Percentiles rank a stretch among this genome's conserved stretches.
Evolutionary conservation across 2,888 invertebrate species (phyloP).

Genomic region (Sinopyrophorus schimmeli): DNA sequence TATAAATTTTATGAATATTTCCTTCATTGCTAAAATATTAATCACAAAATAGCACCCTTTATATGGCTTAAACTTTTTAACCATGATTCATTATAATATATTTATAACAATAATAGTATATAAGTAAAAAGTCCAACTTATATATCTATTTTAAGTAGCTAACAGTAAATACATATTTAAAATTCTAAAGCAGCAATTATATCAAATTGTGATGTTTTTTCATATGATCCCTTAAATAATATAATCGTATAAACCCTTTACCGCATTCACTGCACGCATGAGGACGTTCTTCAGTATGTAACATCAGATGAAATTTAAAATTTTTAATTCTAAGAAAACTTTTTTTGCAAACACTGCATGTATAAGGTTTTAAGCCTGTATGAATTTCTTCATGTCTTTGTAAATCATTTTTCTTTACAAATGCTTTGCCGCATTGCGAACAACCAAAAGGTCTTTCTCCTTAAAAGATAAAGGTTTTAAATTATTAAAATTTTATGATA

Average conservation of each 20-base stretch:
- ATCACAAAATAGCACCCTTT: too few species aligned
- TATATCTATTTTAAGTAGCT: too few species aligned
- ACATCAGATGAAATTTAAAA: constrained; percentile 45
- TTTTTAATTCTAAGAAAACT: constrained; percentile 44
- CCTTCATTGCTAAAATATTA: too few species aligned
- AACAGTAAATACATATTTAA: too few species aligned
- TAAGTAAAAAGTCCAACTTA: too few species aligned
- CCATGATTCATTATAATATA: too few species aligned
- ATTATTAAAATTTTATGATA: too few species aligned
- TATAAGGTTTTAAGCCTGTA: constrained; percentile 42
- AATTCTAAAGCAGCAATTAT: too few species aligned
- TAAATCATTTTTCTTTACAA: constrained; percentile 46
- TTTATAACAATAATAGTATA: too few species aligned
- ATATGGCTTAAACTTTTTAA: too few species aligned
- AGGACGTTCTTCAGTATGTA: constrained; percentile 46
- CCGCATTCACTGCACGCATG: constrained; percentile 44
- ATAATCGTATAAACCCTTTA: constrained; percentile 46
- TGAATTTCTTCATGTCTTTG: constrained; percentile 46
- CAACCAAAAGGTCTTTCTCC: constrained; percentile 45
- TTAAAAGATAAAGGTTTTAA: too few species aligned
- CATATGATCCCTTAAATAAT: constrained; percentile 45
- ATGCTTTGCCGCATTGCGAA: constrained; percentile 42
- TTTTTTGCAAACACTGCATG: constrained; percentile 43
- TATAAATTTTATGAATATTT: too few species aligned
- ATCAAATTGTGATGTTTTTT: constrained; percentile 38